These are phyloP conservation scores for Trididemnum nubilum DNA, from an alignment of 23 tunicate species.

Conservation along the genomic window DNA sequence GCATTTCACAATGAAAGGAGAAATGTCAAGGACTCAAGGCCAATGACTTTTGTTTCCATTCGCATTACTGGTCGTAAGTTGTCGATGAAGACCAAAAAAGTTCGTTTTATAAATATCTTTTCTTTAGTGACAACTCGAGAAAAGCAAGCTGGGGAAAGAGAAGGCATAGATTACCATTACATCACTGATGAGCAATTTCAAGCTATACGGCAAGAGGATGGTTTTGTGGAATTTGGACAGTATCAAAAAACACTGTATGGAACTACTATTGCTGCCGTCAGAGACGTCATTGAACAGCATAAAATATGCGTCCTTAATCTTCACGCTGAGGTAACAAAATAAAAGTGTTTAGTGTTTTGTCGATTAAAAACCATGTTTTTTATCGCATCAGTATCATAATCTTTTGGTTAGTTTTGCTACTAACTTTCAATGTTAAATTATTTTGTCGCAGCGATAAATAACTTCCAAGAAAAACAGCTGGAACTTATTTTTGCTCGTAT, in stretches of 20 bases:
- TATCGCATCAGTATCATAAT: neutral
- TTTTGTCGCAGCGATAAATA: neutral
- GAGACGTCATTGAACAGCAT: conserved; percentile 52
- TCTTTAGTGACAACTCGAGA: conserved; percentile 70
- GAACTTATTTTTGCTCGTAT: too few relatives aligned
- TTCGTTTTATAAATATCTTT: too few relatives aligned
- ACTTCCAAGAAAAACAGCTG: neutral
- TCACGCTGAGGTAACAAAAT: conserved; percentile 73
- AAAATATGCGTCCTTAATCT: conserved; percentile 94
- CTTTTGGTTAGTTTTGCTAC: neutral
- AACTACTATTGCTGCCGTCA: conserved; percentile 68
- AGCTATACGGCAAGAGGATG: conserved; percentile 39
- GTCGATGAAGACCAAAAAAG: too few relatives aligned
- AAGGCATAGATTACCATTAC: conserved; percentile 73
- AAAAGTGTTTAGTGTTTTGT: neutral
- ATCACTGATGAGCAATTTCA: conserved; percentile 59
- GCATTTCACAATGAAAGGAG: too few relatives aligned
- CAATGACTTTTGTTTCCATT: too few relatives aligned
- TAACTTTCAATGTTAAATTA: neutral
- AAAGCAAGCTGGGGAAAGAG: conserved; percentile 55
- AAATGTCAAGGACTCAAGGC: too few relatives aligned
- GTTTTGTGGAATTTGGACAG: conserved; percentile 84
- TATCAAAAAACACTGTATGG: conserved; percentile 90
- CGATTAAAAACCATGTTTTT: neutral
- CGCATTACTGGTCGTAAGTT: too few relatives aligned